phyloP scores from a whole-genome alignment of 1,140 invertebrate genomes.

The Notospermus geniculatus region DNA sequence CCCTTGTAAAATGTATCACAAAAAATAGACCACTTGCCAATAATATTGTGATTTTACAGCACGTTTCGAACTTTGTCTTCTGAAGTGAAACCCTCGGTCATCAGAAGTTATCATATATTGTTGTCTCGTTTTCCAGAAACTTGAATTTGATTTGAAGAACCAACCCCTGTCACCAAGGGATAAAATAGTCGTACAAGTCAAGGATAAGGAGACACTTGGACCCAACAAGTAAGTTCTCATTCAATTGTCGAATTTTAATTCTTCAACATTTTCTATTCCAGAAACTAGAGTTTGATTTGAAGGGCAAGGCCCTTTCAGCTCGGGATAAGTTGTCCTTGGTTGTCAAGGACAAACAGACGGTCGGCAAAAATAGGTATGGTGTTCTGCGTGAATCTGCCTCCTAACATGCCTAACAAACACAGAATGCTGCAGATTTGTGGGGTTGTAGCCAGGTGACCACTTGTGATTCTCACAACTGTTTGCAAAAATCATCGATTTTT shows the following conservation, averaged over 20 bases:
- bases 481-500: no score
- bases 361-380: slow-evolving; percentile 50
- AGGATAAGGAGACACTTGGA: slow-evolving; percentile 50
- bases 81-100: no score
- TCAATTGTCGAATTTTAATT: neutral
- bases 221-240: slow-evolving; percentile 42
- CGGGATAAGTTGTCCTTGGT: slow-evolving; percentile 38
- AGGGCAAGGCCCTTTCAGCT: slow-evolving; percentile 27
- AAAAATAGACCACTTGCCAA: no score
- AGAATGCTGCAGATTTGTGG: no score
- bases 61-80: no score
- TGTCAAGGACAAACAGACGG: slow-evolving; percentile 48
- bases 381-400: neutral
- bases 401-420: neutral
- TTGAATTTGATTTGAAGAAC: slow-evolving; percentile 47
- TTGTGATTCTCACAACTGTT: no score
- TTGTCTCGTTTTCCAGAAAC: slow-evolving; percentile 30
- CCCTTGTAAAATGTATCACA: no score
- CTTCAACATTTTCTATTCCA: slow-evolving; percentile 29
- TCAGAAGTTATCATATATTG: no score
- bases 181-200: slow-evolving; percentile 38
- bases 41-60: no score
- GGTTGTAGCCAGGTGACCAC: no score
- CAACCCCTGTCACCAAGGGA: slow-evolving; percentile 30
- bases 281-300: slow-evolving; percentile 47